Base-by-base conservation (phyloP, 2,113 vertebrate species). In the Progne subis region DNA sequence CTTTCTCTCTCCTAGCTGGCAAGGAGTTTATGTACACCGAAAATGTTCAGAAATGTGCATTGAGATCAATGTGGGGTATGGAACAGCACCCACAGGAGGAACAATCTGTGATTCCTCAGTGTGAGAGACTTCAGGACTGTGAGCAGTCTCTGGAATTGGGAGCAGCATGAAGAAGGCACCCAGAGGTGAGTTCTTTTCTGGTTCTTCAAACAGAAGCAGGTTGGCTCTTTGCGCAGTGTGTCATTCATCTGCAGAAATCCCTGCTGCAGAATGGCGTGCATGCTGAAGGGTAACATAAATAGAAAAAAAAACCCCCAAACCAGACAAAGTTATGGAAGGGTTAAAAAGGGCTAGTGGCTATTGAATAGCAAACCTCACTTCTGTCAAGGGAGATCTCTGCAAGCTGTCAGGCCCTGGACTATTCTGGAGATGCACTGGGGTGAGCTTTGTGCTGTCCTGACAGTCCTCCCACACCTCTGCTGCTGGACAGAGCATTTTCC, bases 301-400 rank as follows among this genome's bases (percentile, higher is more conserved):
- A 39, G 12, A 21, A 74, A 31, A 80, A 24, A 28, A 46, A 50
- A 75, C 8, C 37, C 8, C 8, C 5, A 47, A 63, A 53, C 11
- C 5, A 37, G 64, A 37, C 28, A 32, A 71, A 87, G 37, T 56
- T 3, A 0, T 44, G 46, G 56, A 78, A 84, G 43, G 53, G 24
- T 25, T 34, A 28, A 49, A 15, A 65, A 64, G 50, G 34, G 70
- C 87, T 83, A 43, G 65, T 75, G 84, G 79, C 95, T 95, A 59
- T 29, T 88, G 90, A 90, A 78, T 95, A 94, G 70, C 50, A 93
- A 93, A 67, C 43, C 77, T 92, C 76, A 63, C 55, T 90, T 77
- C 29, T 92, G 91, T 88, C 72, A 20, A 15, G 34, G 80, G 76
- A 74, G 50, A 88, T 90, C 79, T 94, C 86, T 92, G 79, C 76